These are phyloP conservation scores for Danio aesculapii DNA, from an alignment of 2,797 vertebrate species.

Conservation along the genomic window DNA sequence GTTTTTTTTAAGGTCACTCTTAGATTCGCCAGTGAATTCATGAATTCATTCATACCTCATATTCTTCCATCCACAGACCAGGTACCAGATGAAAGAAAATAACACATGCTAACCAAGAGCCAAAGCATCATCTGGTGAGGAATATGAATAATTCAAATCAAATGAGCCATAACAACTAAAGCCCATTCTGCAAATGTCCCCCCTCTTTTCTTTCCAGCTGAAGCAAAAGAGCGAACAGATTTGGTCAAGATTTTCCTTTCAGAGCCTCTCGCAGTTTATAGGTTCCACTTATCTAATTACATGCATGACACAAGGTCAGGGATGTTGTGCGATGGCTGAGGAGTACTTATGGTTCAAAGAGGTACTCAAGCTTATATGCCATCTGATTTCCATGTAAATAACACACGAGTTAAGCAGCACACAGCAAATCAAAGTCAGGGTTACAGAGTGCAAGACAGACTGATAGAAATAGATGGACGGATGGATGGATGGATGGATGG, in stretches of 20 bases:
- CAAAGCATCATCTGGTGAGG: constrained; percentile 48
- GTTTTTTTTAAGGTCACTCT: constrained; percentile 42
- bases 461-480: too few species aligned
- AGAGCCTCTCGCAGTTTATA: constrained; percentile 48
- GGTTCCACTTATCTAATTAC: constrained; percentile 59
- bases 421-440: constrained; percentile 34
- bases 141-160: constrained; percentile 61
- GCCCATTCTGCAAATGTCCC: constrained; percentile 23
- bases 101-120: constrained; percentile 48
- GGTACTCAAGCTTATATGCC: constrained; percentile 48
- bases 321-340: constrained; percentile 53
- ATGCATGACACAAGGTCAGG: constrained; percentile 53
- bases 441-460: constrained; percentile 8
- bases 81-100: constrained; percentile 58
- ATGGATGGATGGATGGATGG: neutral
- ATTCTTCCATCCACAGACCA: constrained; percentile 40
- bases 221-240: constrained; percentile 27
- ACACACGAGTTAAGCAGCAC: constrained; percentile 6
- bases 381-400: constrained; percentile 57
- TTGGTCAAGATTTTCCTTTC: constrained; percentile 36
- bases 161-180: constrained; percentile 45
- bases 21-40: constrained; percentile 26
- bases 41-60: constrained; percentile 48
- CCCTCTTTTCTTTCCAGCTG: constrained; percentile 18
- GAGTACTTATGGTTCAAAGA: constrained; percentile 48